These are phyloP conservation scores for Bombylius major DNA, from an alignment of 2,888 invertebrate genomes.

Conservation along the genomic window DNA sequence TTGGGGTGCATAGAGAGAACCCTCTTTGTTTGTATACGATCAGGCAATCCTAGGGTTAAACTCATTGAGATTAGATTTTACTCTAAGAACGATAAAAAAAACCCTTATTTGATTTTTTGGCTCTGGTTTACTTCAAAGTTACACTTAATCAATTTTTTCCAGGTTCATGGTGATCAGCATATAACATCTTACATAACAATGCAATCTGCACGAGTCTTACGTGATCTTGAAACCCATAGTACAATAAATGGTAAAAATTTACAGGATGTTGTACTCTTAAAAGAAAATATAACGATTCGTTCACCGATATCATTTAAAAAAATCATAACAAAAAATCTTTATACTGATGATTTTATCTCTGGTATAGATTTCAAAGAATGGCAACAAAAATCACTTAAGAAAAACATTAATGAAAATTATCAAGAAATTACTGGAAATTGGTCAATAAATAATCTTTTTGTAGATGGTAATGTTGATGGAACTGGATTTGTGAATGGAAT, in stretches of 20 bases:
- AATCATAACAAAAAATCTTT: conserved; percentile 21
- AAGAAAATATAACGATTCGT: conserved; percentile 21
- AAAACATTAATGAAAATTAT: conserved; percentile 19
- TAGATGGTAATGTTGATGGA: conserved; percentile 29
- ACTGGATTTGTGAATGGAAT: conserved; percentile 27
- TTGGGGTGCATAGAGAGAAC: too few relatives aligned
- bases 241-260: conserved; percentile 33
- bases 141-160: background rate
- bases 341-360: conserved; percentile 23
- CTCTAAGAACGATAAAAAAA: too few relatives aligned
- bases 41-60: too few relatives aligned
- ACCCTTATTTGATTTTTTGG: too few relatives aligned
- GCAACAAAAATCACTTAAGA: conserved; percentile 32
- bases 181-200: conserved; percentile 35
- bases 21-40: too few relatives aligned
- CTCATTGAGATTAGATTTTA: too few relatives aligned
- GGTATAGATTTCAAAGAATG: conserved; percentile 38
- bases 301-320: conserved; percentile 27
- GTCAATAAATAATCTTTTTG: conserved; percentile 33
- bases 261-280: conserved; percentile 28
- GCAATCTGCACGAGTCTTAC: conserved; percentile 28
- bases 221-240: conserved; percentile 23
- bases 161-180: conserved; percentile 25
- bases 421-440: conserved; percentile 40
- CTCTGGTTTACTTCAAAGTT: too few relatives aligned